Evolutionary conservation across 2,888 invertebrate genomes (phyloP), one percentile per base, ranked within the genome.

Genomic region (Caenorhabditis sp.): DNA sequence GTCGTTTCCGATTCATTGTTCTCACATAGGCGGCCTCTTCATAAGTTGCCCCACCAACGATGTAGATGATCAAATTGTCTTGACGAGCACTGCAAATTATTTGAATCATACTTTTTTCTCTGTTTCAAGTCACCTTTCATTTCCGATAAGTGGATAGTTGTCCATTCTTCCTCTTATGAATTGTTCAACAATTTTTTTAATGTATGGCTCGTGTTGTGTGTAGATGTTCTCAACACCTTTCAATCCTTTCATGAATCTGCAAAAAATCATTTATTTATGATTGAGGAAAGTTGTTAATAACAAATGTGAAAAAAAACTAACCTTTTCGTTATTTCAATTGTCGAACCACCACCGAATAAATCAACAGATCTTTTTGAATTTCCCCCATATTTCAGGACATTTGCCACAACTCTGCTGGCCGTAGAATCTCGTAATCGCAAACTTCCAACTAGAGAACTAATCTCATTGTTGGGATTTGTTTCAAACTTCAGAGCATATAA

Each of bases 211-310:
- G 89, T 99, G 99, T 88, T 99, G 99, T 0, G 99, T 97, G 90
- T 96, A 99, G 74, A 99, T 94, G 89, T 99, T 99, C 88, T 99
- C 99, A 0, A 99, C 97, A 0, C 97, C 99, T 89, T 93, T 94
- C 23, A 95, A 90, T 1, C 84, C 82, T 70, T 80, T 82, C 76
- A 81, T 67, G 37, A 76, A 80, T 54, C 75, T 79, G 60, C 10
- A 76, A 66, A 49, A 50, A 26, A 61, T 10, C 43, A 24, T 59
- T 62, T 21, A 24, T 19, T n/a, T n/a, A n/a, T n/a, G n/a, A n/a
- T n/a, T n/a, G n/a, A n/a, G n/a, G n/a, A n/a, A n/a, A n/a, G n/a
- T n/a, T 53, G 54, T 1, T 49, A 27, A n/a, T 50, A 8, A 6
- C 12, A 62, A 43, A 31, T 31, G 31, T 8, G n/a, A 74, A 21